phyloP scores from a whole-genome alignment of 2,888 invertebrate species.

The Podabrus alpinus region DNA sequence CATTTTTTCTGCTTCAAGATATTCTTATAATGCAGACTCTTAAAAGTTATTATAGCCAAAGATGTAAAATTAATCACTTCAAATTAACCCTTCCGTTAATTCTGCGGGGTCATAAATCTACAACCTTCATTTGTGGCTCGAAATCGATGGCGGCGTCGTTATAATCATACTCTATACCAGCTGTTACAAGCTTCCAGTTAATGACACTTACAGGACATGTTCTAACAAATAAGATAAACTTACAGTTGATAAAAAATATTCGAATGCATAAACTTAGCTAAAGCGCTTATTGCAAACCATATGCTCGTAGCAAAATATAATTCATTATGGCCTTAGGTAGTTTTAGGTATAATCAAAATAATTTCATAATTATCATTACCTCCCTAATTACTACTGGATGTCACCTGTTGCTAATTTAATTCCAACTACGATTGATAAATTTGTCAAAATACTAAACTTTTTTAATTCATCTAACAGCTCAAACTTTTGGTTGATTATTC shows the following conservation, averaged over 20 bases:
- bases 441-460: neutral
- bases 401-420: constrained; percentile 25
- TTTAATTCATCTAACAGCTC: neutral
- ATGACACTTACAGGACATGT: constrained; percentile 30
- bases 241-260: constrained; percentile 7
- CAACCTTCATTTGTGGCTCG: constrained; percentile 53
- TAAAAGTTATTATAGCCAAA: constrained; percentile 23
- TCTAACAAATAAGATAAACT: constrained; percentile 14
- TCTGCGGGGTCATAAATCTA: constrained; percentile 55
- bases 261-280: neutral
- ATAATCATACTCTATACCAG: constrained; percentile 50
- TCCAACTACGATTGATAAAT: neutral
- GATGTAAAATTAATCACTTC: constrained; percentile 54
- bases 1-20: neutral
- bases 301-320: neutral
- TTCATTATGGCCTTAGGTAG: neutral
- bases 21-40: constrained; percentile 5
- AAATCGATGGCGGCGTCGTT: constrained; percentile 43
- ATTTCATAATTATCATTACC: neutral
- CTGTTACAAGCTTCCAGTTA: constrained; percentile 45
- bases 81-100: constrained; percentile 57
- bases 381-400: constrained; percentile 2
- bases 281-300: neutral
- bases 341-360: neutral
- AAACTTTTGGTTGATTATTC: neutral